Conservation (phyloP, 2,888 invertebrate species). For the Tillus elongatus region DNA sequence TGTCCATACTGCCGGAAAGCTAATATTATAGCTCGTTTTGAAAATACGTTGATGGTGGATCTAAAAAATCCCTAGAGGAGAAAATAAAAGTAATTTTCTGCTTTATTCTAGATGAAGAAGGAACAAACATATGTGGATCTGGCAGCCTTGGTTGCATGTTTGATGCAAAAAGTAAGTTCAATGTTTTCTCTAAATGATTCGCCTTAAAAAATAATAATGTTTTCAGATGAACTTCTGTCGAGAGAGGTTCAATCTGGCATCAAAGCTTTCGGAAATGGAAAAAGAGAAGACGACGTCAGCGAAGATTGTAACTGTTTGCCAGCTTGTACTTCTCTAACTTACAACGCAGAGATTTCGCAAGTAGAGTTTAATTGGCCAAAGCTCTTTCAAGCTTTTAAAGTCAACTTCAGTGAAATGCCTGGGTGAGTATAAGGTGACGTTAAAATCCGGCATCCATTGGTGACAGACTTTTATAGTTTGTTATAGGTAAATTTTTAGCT, state of each 20-base stretch:
- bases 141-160: constrained; percentile 48
- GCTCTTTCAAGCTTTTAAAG: constrained; percentile 47
- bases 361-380: constrained; percentile 57
- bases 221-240: constrained; percentile 46
- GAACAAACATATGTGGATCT: constrained; percentile 50
- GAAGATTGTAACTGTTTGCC: constrained; percentile 50
- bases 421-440: constrained; percentile 28
- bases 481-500: too few relatives aligned
- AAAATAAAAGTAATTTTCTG: too few relatives aligned
- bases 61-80: too few relatives aligned
- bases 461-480: too few relatives aligned
- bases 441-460: too few relatives aligned
- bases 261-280: neutral
- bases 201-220: constrained; percentile 1
- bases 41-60: too few relatives aligned
- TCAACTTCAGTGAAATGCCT: constrained; percentile 37
- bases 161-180: constrained; percentile 47
- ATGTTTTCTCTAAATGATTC: neutral
- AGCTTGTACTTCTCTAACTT: constrained; percentile 60
- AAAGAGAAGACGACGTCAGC: neutral
- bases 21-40: too few relatives aligned
- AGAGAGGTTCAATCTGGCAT: constrained; percentile 43
- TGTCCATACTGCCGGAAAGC: too few relatives aligned
- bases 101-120: constrained; percentile 47
- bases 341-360: constrained; percentile 65